phyloP scores from a whole-genome alignment of 2,888 invertebrate species.

The Polydrusus tereticollis region DNA sequence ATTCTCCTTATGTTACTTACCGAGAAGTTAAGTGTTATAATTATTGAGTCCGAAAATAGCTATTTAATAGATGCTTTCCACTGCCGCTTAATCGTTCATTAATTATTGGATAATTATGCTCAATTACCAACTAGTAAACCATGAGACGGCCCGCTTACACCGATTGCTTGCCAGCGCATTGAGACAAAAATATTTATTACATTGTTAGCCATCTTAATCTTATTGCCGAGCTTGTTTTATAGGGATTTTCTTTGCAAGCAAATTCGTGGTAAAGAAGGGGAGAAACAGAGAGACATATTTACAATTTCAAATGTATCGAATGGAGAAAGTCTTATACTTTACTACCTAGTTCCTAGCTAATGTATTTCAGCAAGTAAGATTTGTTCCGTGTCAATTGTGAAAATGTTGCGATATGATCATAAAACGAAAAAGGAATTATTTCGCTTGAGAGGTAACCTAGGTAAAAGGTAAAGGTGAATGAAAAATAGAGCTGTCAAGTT shows the following conservation, averaged over 20 bases:
- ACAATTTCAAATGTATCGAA: no score
- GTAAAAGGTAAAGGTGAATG: no score
- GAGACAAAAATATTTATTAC: neutral
- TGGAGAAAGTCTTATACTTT: no score
- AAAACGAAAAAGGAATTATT: no score
- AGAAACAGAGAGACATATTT: no score
- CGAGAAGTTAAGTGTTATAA: conserved; percentile 4
- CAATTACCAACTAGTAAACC: conserved; percentile 9
- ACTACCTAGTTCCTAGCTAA: no score
- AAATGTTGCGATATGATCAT: no score
- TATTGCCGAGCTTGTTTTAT: neutral
- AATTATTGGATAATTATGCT: conserved; percentile 15
- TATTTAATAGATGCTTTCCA: conserved; percentile 11
- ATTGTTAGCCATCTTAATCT: neutral
- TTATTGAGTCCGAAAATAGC: conserved; percentile 6
- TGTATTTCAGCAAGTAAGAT: no score
- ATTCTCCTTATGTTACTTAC: neutral
- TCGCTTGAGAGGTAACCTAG: no score
- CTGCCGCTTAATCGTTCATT: conserved; percentile 1
- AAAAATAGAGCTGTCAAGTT: no score
- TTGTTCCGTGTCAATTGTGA: no score
- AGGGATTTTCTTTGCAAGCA: neutral
- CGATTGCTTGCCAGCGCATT: conserved; percentile 5
- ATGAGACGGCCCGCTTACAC: conserved; percentile 4
- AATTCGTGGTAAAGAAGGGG: no score